Percentiles rank a stretch among this genome's conserved stretches.
phyloP scores from a whole-genome alignment of 2,113 vertebrate species.

The Tyrannus savana region DNA sequence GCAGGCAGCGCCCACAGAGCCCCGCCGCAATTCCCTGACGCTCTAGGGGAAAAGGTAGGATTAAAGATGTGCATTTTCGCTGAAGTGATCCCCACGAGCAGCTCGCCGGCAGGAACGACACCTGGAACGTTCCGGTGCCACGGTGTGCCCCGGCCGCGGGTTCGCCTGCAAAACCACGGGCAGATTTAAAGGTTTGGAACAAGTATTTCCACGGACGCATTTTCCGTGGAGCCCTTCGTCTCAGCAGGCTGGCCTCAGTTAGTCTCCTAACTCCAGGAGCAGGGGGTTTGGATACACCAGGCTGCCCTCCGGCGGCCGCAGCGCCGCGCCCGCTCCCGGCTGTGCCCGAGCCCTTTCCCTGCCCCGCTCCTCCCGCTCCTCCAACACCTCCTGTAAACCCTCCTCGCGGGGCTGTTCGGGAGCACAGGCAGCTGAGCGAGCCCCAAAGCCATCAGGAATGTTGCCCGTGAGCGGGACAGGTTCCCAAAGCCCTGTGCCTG shows the following conservation, averaged over 20 bases:
- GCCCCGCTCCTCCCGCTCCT: accelerated
- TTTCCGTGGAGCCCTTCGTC: neutral
- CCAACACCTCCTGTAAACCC: accelerated
- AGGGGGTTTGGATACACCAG: neutral
- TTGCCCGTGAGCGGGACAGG: neutral
- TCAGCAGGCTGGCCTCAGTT: neutral
- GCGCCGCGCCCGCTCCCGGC: neutral
- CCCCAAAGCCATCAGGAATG: neutral
- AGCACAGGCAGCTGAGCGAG: neutral
- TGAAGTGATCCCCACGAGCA: neutral
- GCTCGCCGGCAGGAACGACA: neutral
- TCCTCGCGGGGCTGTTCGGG: neutral
- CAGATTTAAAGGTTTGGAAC: neutral
- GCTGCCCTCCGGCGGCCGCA: slow-evolving; percentile 18
- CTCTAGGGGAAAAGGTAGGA: neutral
- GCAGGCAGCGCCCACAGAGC: neutral
- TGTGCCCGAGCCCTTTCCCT: neutral
- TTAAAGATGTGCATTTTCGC: slow-evolving; percentile 14
- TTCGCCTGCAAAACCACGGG: neutral
- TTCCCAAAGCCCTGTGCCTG: neutral
- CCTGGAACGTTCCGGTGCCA: neutral
- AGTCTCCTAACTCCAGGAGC: accelerated
- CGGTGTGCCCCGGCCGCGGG: accelerated
- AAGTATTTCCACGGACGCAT: neutral
- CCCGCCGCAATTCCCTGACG: neutral